Base-by-base conservation (phyloP, 1,140 invertebrate species). In the Aphelinus certus region DNA sequence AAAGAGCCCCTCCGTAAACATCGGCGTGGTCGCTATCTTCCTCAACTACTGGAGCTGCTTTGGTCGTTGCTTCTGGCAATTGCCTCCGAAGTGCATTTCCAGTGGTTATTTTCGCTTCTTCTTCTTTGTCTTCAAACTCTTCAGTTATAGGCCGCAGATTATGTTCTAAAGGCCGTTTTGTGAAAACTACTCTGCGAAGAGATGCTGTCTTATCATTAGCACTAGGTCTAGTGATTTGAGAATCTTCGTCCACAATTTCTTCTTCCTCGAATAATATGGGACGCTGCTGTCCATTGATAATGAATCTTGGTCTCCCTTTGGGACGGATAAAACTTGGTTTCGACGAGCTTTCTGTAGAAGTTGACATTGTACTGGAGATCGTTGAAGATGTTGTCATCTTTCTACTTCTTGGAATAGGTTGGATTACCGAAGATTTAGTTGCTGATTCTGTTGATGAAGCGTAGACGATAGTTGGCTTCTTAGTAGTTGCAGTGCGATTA, bases 1-100 rank as follows among this genome's bases (percentile, higher is more conserved):
- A 90, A 45, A 91, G 80, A 46, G 91, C 90, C 66, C 91, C 90
- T 51, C 91, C 91, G 77, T 93, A 93, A 6, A 93, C 89, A 77
- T 93, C 92, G 3, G 89, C 89, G 7, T 90, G 89, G 78, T 93
- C 92, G 76, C 92, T 90, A 9, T 83, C 82, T 10, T 81, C 77
- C 9, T 75, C 76, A 4, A 82, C 77, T 48, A 80, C 83, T 0
- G 84, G 73, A 51, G 81, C 81, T 0, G 84, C 60, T 56, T 89
- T 88, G 0, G 87, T 86, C 0, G 84, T 84, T 6, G 86, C 86
- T 0, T 87, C 86, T 43, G 83, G 79, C 4, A 93, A 83, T 76
- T 93, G 91, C 47, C 92, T 85, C 73, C 91, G 83, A 9, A 91
- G 78, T 1, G 82, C 83, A 75, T 92, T 92, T 2, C 88, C 88